phyloP scores from a whole-genome alignment of 1,140 invertebrate genomes.

The Drosophila pectinifera region DNA sequence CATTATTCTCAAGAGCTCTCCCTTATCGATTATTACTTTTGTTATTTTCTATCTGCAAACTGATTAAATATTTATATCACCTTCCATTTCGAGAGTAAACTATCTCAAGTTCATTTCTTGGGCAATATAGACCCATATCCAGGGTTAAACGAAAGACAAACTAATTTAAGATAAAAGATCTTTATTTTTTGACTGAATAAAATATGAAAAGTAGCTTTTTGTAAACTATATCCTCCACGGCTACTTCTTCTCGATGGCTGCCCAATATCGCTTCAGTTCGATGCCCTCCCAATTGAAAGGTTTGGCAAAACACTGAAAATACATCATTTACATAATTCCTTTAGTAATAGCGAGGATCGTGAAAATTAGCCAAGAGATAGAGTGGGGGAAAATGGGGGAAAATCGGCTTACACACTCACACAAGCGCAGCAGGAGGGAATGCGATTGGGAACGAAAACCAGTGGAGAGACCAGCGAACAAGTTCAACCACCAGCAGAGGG shows the following conservation, averaged over 20 bases:
- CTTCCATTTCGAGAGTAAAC: conserved; percentile 8
- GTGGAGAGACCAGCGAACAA: conserved; percentile 58
- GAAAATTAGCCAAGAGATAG: conserved; percentile 41
- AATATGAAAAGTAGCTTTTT: neutral
- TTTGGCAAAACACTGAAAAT: conserved; percentile 71
- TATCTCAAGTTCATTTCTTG: conserved; percentile 40
- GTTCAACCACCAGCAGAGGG: conserved; percentile 43
- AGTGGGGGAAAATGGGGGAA: conserved; percentile 17
- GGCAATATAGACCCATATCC: conserved; percentile 10
- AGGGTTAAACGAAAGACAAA: neutral
- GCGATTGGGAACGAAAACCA: conserved; percentile 3
- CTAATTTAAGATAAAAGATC: neutral
- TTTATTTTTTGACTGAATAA: neutral
- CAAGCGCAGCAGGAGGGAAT: conserved; percentile 18
- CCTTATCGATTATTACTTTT: conserved; percentile 14
- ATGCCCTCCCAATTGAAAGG: conserved; percentile 79
- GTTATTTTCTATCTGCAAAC: neutral
- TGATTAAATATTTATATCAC: conserved; percentile 24
- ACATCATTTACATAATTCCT: conserved; percentile 46
- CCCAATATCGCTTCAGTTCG: conserved; percentile 75
- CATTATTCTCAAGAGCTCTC: conserved; percentile 9
- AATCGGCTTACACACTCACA: conserved; percentile 11
- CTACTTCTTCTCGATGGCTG: conserved; percentile 59
- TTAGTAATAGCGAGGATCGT: conserved; percentile 29
- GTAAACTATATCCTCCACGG: neutral